Conservation (phyloP, 37 sponge, comb jelly and placozoan species). For the Bolinopsis microptera region DNA sequence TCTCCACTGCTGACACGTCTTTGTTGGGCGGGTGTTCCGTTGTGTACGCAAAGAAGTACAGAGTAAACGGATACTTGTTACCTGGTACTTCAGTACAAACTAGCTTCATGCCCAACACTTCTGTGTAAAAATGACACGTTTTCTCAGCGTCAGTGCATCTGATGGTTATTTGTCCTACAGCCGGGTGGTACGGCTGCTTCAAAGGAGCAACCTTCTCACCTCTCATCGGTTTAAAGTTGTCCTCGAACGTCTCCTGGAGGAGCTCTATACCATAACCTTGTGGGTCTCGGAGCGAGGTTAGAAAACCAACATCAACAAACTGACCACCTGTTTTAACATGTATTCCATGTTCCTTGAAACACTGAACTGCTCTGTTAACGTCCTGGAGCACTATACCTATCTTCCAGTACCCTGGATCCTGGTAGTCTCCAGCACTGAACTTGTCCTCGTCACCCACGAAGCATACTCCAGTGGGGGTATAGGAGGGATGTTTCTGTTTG, state of each 20-base stretch:
- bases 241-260: not conserved
- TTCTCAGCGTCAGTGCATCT: not conserved
- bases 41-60: conserved; percentile 40
- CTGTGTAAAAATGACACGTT: not conserved
- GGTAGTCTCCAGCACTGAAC: not conserved
- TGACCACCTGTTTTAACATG: not conserved
- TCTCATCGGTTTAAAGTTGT: not conserved
- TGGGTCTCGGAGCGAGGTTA: conserved; percentile 8
- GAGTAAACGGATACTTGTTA: not conserved
- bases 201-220: not conserved
- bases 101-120: conserved; percentile 21
- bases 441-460: not conserved
- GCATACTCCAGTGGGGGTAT: conserved; percentile 7
- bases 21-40: not conserved
- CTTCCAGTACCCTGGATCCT: conserved; percentile 13
- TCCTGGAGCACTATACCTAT: conserved; percentile 5
- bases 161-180: not conserved
- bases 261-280: conserved; percentile 2
- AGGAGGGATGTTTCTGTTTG: not conserved
- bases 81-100: conserved; percentile 23
- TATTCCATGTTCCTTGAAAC: not conserved
- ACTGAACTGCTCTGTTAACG: not conserved
- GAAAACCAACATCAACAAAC: conserved; percentile 3
- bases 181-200: not conserved
- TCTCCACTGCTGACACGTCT: not conserved